A percentile compares a stretch with the other conserved stretches of the same genome.
phyloP scores from a whole-genome alignment of 2,797 vertebrate species.

The Arrhamphus sclerolepis region DNA sequence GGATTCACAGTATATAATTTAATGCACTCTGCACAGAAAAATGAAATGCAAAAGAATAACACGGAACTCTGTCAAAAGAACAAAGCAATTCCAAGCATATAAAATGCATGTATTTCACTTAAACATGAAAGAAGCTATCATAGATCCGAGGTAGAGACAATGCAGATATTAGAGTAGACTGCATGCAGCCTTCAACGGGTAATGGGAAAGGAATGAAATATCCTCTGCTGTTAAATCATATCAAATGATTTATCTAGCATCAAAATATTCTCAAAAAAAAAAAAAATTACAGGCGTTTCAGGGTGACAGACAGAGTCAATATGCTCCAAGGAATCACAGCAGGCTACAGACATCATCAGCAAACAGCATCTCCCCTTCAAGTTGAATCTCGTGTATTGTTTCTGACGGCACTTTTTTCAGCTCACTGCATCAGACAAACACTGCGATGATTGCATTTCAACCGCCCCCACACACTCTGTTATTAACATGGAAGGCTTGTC shows the following conservation, averaged over 20 bases:
- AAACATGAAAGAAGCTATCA: conserved; percentile 47
- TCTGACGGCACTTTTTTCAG: conserved; percentile 46
- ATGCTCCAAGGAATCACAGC: conserved; percentile 1
- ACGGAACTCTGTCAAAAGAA: conserved; percentile 34
- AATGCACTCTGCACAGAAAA: conserved; percentile 33
- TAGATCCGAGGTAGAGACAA: conserved; percentile 34
- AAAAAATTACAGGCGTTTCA: conserved; percentile 3
- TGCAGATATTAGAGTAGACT: conserved; percentile 55
- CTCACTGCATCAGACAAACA: conserved; percentile 37
- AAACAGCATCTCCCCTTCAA: conserved; percentile 8
- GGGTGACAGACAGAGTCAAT: conserved; percentile 10
- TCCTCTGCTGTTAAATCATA: conserved; percentile 30
- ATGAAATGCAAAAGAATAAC: conserved; percentile 25
- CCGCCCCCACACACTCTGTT: conserved; percentile 46
- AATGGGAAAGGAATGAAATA: conserved; percentile 23
- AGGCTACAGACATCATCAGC: conserved; percentile 11
- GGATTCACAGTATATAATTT: conserved; percentile 32
- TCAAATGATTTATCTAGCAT: conserved; percentile 15
- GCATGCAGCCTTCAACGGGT: conserved; percentile 59
- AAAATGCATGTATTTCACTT: conserved; percentile 75
- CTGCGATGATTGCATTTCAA: conserved; percentile 41
- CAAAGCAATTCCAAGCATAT: conserved; percentile 34
- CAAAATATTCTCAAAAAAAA: conserved; percentile 5
- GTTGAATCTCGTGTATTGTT: conserved; percentile 14
- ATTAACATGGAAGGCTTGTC: conserved; percentile 52